Percentiles rank a stretch among this genome's conserved stretches.
These are phyloP conservation scores for Luidia sarsii DNA, from an alignment of 53 echinoderm and acorn worm genomes.

Conservation along the genomic window DNA sequence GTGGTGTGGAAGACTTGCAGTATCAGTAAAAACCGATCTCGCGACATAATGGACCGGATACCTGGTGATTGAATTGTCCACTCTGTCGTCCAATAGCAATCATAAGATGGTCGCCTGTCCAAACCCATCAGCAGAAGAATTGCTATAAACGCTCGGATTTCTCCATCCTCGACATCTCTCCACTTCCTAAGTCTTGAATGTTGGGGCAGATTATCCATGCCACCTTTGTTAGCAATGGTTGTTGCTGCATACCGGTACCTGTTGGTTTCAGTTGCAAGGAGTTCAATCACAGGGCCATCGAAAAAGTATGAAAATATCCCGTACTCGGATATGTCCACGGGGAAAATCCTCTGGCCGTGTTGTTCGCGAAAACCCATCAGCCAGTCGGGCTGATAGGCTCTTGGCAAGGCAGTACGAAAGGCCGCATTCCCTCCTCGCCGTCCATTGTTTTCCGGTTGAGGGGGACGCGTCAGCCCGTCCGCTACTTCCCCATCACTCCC, in stretches of 20 bases:
- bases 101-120: conserved; percentile 8
- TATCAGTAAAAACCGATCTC: conserved; percentile 25
- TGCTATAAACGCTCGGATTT: conserved; percentile 27
- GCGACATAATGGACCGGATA: conserved; percentile 15
- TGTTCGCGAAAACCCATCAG: conserved; percentile 28
- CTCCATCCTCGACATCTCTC: conserved; percentile 8
- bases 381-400: conserved; percentile 22
- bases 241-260: conserved; percentile 36
- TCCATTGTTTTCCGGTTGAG: not conserved
- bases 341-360: conserved; percentile 20
- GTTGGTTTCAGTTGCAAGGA: conserved; percentile 39
- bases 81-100: conserved; percentile 13
- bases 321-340: not conserved
- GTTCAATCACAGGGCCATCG: not conserved
- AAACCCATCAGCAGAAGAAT: conserved; percentile 35
- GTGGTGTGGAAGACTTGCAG: conserved; percentile 19
- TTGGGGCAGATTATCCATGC: not conserved
- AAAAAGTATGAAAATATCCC: conserved; percentile 11
- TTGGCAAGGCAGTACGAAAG: conserved; percentile 7
- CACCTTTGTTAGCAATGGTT: conserved; percentile 1
- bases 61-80: conserved; percentile 22
- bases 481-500: not conserved
- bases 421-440: not conserved
- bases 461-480: not conserved
- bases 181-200: conserved; percentile 18